These are phyloP conservation scores for Microplitis mediator DNA, from an alignment of 1,140 invertebrate species.

Conservation along the genomic window DNA sequence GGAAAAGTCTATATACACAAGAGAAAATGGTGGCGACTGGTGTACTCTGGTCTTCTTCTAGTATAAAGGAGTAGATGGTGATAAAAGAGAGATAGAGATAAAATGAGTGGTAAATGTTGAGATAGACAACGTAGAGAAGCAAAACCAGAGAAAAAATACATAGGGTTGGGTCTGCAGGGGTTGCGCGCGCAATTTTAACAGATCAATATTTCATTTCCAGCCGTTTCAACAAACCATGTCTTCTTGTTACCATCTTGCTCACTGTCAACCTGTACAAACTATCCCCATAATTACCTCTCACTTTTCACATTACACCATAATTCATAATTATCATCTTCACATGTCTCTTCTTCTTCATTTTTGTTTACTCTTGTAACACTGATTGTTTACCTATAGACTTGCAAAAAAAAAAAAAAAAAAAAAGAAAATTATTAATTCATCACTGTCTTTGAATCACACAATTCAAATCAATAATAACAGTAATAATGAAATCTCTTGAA, in stretches of 20 bases:
- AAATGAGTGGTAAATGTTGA: not conserved
- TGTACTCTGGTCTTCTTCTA: no score
- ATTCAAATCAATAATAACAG: no score
- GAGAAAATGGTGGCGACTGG: constrained; percentile 10
- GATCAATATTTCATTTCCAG: constrained; percentile 62
- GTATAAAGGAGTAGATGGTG: no score
- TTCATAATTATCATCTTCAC: constrained; percentile 35
- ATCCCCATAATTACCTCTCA: constrained; percentile 31
- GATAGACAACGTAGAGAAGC: constrained; percentile 2
- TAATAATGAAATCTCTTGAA: no score
- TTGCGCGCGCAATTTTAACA: constrained; percentile 54
- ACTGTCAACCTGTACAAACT: constrained; percentile 5
- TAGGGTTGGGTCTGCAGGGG: constrained; percentile 58
- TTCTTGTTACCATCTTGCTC: constrained; percentile 35
- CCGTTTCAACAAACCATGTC: constrained; percentile 41
- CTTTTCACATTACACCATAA: constrained; percentile 31
- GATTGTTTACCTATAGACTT: no score
- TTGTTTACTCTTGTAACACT: not conserved
- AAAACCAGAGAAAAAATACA: constrained; percentile 34
- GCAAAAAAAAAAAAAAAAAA: no score
- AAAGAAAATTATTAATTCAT: no score
- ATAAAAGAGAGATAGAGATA: no score
- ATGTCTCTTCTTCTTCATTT: constrained; percentile 30
- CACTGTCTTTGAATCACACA: no score
- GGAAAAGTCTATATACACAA: constrained; percentile 7